Evolutionary conservation across 2,888 invertebrate species (phyloP), one percentile per base, ranked within the genome.

Genomic region (Atherix ibis): DNA sequence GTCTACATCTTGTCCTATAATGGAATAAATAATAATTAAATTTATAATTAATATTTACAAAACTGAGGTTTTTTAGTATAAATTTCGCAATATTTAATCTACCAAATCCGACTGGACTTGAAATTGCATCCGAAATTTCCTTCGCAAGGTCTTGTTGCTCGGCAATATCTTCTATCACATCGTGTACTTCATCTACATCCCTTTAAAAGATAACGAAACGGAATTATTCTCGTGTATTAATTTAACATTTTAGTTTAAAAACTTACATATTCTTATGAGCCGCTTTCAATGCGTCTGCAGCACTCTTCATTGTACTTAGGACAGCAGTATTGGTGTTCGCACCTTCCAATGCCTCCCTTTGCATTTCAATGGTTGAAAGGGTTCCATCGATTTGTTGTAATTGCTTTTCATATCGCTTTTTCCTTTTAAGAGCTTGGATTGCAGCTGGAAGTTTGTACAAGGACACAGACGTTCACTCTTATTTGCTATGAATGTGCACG

Each of bases 151-250:
- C 95, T 64, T 97, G 95, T 63, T 98, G 97, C 53, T 98, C 98
- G 5, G 94, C 94, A 45, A 99, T 92, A 50, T 98, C 97, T 56
- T 98, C 98, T 95, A 98, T 97, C 66, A 98, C 82, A 51, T 97
- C 92, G 58, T 98, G 97, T 2, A 98, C 97, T 67, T 97, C 81
- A 65, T 95, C 94, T 27, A 95, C 87, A 61, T 95, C 89, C 72
- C 92, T 92, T 47, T 27, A 62, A 53, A 28, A 22, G n/a, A n/a
- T n/a, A n/a, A n/a, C n/a, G n/a, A n/a, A n/a, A n/a, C n/a, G n/a
- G n/a, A n/a, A n/a, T n/a, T n/a, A n/a, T n/a, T n/a, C n/a, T n/a
- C n/a, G n/a, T n/a, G n/a, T n/a, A n/a, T n/a, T n/a, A n/a, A n/a
- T n/a, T n/a, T n/a, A n/a, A n/a, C n/a, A n/a, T n/a, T n/a, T n/a